phyloP scores from a whole-genome alignment of 2,888 invertebrate genomes.

The Tinea pellionella region DNA sequence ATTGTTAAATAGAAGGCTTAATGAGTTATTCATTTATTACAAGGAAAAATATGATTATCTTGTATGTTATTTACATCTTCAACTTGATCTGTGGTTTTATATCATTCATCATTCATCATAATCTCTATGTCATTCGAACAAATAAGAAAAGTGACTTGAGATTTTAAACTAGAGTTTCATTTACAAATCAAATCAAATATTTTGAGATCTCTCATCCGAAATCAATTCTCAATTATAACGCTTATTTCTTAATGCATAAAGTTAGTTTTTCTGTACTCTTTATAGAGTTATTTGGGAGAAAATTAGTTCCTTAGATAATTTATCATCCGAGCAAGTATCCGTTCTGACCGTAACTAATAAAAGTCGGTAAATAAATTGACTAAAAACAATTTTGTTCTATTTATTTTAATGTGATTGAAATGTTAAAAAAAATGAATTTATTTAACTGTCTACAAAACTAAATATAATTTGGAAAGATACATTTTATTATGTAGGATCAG shows the following conservation, averaged over 20 bases:
- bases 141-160: slow-evolving; percentile 20
- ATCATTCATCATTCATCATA: slow-evolving; percentile 61
- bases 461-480: too few species aligned
- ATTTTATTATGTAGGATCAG: too few species aligned
- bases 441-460: too few species aligned
- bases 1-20: too few species aligned
- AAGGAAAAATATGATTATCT: neutral
- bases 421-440: too few species aligned
- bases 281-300: too few species aligned
- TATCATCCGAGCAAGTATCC: slow-evolving; percentile 68
- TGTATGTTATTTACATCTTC: too few species aligned
- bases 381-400: slow-evolving; percentile 52
- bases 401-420: slow-evolving; percentile 58
- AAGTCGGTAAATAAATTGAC: slow-evolving; percentile 66
- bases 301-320: slow-evolving; percentile 34
- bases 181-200: neutral
- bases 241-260: neutral
- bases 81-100: slow-evolving; percentile 49
- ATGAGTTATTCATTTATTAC: too few species aligned
- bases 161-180: neutral
- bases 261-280: neutral
- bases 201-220: neutral
- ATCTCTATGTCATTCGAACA: neutral
- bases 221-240: neutral
- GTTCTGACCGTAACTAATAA: slow-evolving; percentile 64